A percentile compares a stretch with the other conserved stretches of the same genome.
phyloP scores from a whole-genome alignment of 1,140 invertebrate species.

The Calosoma granatense region DNA sequence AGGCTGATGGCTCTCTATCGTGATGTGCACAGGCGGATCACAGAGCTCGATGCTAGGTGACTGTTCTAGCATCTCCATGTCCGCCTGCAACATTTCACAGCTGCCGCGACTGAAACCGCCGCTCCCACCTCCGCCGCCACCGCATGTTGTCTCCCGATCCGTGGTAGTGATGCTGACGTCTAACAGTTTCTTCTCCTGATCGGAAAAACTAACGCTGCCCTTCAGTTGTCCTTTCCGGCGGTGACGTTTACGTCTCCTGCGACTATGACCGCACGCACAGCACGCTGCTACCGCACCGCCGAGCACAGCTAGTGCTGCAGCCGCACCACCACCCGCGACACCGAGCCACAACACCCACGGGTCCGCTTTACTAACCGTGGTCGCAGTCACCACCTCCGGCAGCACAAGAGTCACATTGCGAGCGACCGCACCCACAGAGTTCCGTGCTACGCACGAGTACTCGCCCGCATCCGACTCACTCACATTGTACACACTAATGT shows the following conservation, averaged over 20 bases:
- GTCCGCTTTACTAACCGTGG: conserved; percentile 50
- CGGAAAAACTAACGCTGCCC: conserved; percentile 66
- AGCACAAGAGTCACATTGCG: conserved; percentile 60
- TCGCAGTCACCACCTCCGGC: conserved; percentile 54
- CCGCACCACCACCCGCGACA: conserved; percentile 41
- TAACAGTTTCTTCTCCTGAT: conserved; percentile 73
- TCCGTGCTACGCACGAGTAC: conserved; percentile 68
- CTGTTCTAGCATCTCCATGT: conserved; percentile 34
- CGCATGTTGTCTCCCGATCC: conserved; percentile 41
- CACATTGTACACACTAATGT: conserved; percentile 62
- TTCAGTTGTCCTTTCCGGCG: conserved; percentile 54
- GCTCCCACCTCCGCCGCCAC: conserved; percentile 32
- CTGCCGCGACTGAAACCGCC: conserved; percentile 42
- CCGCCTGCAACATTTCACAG: conserved; percentile 41
- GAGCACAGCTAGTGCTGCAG: conserved; percentile 38
- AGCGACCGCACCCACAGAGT: conserved; percentile 58
- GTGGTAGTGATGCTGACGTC: conserved; percentile 69
- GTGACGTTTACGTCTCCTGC: conserved; percentile 34
- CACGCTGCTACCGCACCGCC: conserved; percentile 40
- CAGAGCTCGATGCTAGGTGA: conserved; percentile 33
- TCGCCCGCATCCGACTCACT: conserved; percentile 67
- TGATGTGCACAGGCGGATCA: conserved; percentile 60
- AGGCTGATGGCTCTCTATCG: conserved; percentile 56
- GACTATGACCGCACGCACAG: conserved; percentile 43
- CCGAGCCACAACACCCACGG: conserved; percentile 46